Evolutionary conservation across 2,113 vertebrate species (phyloP).

Genomic region (Microcebus lehilahytsara): DNA sequence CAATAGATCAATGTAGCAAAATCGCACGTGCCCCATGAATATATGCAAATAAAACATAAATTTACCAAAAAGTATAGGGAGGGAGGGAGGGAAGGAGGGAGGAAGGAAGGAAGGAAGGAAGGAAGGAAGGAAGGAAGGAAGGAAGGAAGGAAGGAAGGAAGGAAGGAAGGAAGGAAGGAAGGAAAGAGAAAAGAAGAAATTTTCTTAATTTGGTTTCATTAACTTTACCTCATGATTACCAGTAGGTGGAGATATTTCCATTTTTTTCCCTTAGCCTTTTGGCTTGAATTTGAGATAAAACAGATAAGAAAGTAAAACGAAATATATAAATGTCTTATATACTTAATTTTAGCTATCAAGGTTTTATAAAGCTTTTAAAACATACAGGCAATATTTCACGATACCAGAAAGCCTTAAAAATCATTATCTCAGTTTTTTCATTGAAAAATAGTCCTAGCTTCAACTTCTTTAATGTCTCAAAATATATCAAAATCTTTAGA

Average conservation of each 20-base stretch:
- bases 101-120: no score
- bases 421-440: not conserved
- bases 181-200: no score
- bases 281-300: not conserved
- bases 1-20: no score
- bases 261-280: not conserved
- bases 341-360: not conserved
- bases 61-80: no score
- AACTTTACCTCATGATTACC: conserved; percentile 44
- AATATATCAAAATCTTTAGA: not conserved
- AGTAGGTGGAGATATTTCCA: conserved; percentile 76
- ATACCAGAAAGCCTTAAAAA: conserved; percentile 28
- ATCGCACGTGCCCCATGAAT: no score
- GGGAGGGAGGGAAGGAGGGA: no score
- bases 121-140: no score
- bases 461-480: conserved; percentile 33
- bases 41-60: no score
- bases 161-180: no score
- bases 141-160: no score
- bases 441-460: conserved; percentile 24
- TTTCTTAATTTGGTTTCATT: conserved; percentile 13
- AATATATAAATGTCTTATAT: not conserved
- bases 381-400: not conserved
- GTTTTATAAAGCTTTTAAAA: not conserved
- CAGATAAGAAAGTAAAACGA: not conserved